Base-by-base conservation (phyloP, 2,797 vertebrate genomes). In the Pipistrellus pipistrellus region DNA sequence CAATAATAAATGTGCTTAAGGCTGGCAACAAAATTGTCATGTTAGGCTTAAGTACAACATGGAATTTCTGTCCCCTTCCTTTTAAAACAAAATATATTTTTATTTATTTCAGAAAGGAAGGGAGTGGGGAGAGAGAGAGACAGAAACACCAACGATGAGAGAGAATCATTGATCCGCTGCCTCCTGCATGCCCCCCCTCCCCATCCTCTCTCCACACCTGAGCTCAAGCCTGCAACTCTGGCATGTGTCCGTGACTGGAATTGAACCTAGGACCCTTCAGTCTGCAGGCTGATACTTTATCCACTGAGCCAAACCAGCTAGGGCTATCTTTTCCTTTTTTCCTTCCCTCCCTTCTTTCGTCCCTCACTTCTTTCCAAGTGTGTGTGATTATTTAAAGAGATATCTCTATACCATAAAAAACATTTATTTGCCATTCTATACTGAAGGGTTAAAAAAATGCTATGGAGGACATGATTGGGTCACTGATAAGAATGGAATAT, bases 1-100 rank as follows among this genome's bases (percentile, higher is more conserved):
- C n/a, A 90, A 68, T 78, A 64, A 57, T 93, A 92, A 83, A 85
- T 91, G 64, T 92, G 55, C 51, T 93, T 80, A 41, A 72, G 86
- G 41, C 38, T 84, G 62, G 25, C 11, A 41, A 82, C 27, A 48
- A 44, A 88, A 44, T 73, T 82, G 62, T 91, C 57, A 53, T 62
- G 76, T 83, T 85, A 71, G 78, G 53, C 17, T 87, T 73, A 90
- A 66, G 85, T 82, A 83, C 35, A 81, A 20, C 44, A 75, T 80
- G 66, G 5, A 77, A 91, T 64, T 84, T 92, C 20, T 7, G 8
- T 80, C 64, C 57, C 59, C n/a, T 71, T 85, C 38, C 30, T 18
- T 71, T 75, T 73, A 76, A 23, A 14, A 62, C 13, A 62, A 59
- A 59, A 59, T 4, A 27, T 59, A 62, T 62, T 62, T 62, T 62